Evolutionary conservation across 2,113 vertebrate genomes (phyloP).

Genomic region (Cheilinus undulatus): DNA sequence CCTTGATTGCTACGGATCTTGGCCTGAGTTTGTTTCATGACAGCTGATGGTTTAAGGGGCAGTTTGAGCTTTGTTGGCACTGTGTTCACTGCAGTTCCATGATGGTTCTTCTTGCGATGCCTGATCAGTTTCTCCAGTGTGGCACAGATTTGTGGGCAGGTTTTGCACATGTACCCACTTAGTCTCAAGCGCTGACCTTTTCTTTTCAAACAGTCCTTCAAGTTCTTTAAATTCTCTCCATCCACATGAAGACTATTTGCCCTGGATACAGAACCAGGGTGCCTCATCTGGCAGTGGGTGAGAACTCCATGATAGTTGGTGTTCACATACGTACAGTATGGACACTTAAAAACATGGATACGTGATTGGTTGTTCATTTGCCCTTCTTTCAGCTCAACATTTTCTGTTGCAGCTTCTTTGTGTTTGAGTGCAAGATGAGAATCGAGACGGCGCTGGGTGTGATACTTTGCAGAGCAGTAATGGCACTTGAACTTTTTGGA

Average conservation of each 20-base stretch:
- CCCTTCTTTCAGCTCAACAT: constrained; percentile 81
- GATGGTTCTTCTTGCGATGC: constrained; percentile 87
- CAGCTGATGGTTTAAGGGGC: constrained; percentile 70
- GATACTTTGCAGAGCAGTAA: constrained; percentile 85
- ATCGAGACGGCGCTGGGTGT: constrained; percentile 82
- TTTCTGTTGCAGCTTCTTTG: constrained; percentile 68
- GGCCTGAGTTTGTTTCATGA: constrained; percentile 73
- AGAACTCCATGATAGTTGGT: constrained; percentile 87
- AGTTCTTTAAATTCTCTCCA: constrained; percentile 79
- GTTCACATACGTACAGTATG: constrained; percentile 90
- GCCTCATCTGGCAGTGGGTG: constrained; percentile 91
- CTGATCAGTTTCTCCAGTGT: constrained; percentile 87
- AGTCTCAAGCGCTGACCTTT: constrained; percentile 82
- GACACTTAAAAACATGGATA: constrained; percentile 86
- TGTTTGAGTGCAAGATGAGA: constrained; percentile 90
- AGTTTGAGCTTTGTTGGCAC: constrained; percentile 67
- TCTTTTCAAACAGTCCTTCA: constrained; percentile 72
- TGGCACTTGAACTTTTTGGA: constrained; percentile 82
- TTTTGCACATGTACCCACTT: constrained; percentile 88
- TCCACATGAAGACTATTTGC: constrained; percentile 87
- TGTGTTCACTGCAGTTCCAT: constrained; percentile 75
- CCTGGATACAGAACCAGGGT: constrained; percentile 82
- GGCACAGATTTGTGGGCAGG: constrained; percentile 86
- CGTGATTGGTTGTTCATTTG: background rate
- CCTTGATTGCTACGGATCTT: constrained; percentile 73